Evolutionary conservation across 2,888 invertebrate genomes (phyloP).

Genomic region (Chrysodeixis includens): DNA sequence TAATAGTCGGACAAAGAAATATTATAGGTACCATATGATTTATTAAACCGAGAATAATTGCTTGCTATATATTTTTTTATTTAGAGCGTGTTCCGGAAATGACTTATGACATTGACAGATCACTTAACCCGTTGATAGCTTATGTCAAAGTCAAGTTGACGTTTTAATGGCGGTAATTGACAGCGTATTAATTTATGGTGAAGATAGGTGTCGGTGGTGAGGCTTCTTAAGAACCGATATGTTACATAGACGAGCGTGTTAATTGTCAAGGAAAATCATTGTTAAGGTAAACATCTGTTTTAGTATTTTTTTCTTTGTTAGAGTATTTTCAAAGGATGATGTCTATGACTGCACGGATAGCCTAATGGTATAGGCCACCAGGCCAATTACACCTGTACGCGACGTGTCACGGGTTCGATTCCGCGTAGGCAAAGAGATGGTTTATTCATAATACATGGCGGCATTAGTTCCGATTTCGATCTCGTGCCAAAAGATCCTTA

Average conservation of each 20-base stretch:
- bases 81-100: not conserved
- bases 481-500: too few species aligned
- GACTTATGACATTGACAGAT: not conserved
- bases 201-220: not conserved
- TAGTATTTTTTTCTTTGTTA: too few species aligned
- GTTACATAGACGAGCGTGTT: not conserved
- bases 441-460: too few species aligned
- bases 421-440: too few species aligned
- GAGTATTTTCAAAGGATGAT: too few species aligned
- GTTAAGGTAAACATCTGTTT: too few species aligned
- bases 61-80: not conserved
- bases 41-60: not conserved
- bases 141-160: not conserved
- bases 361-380: too few species aligned
- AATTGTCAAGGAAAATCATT: too few species aligned
- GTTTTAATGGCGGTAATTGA: not conserved
- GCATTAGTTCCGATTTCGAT: too few species aligned
- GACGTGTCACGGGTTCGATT: too few species aligned
- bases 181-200: not conserved
- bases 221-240: not conserved
- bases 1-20: constrained; percentile 8
- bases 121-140: constrained; percentile 5
- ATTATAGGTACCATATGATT: not conserved
- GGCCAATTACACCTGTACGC: too few species aligned
- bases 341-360: too few species aligned